Conservation (phyloP, 2,888 invertebrate species). For the Eupithecia centaureata region DNA sequence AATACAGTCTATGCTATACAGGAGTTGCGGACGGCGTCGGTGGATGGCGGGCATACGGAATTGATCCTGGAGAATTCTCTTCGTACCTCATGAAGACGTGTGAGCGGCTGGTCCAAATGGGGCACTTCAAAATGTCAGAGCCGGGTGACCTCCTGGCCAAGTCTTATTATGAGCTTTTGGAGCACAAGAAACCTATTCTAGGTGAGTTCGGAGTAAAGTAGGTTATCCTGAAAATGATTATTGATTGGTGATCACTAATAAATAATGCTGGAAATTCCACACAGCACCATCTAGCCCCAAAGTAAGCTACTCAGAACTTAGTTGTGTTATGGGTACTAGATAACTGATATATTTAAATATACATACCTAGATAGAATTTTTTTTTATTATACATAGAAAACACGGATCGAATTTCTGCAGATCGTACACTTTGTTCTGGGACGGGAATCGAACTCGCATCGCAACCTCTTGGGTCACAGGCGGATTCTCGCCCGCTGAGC, state of each 20-base stretch:
- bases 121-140: slow-evolving; percentile 93
- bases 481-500: no score
- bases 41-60: slow-evolving; percentile 98
- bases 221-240: background rate
- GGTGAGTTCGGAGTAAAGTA: slow-evolving; percentile 87
- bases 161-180: slow-evolving; percentile 95
- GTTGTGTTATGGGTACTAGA: no score
- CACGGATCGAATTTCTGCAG: no score
- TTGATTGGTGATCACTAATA: background rate
- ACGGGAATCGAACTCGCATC: no score
- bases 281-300: no score
- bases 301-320: no score
- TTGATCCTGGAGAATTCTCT: slow-evolving; percentile 98
- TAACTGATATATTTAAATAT: no score
- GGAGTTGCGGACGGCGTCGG: slow-evolving; percentile 99
- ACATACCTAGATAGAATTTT: no score
- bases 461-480: no score
- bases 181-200: slow-evolving; percentile 95
- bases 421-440: no score
- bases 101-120: slow-evolving; percentile 94
- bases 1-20: slow-evolving; percentile 62
- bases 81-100: slow-evolving; percentile 97
- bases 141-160: slow-evolving; percentile 95
- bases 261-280: no score
- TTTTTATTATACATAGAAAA: no score